Evolutionary conservation across 2,797 vertebrate species (phyloP), one percentile per base, ranked within the genome.

Genomic region (Alca torda): DNA sequence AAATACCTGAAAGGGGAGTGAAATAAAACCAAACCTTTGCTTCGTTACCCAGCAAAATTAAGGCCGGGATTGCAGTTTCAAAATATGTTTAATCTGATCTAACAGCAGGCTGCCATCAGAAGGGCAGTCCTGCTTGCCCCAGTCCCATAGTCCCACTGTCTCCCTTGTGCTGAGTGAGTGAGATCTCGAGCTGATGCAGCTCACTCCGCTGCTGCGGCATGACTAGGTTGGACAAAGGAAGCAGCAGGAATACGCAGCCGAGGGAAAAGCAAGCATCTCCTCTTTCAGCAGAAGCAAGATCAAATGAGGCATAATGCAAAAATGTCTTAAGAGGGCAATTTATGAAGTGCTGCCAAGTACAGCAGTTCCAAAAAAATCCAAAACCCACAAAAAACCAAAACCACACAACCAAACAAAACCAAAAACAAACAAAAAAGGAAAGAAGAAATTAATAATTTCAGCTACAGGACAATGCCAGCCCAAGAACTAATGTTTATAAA

Each of bases 91-190:
- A 37, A 57, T 17, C 10, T 65, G 45, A 21, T 25, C 8, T 43
- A 72, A 48, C 26, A 84, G 48, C 53, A 87, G n/a, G 20, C 80
- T 56, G 18, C 37, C 13, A 35, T 28, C 60, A 72, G n/a, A 75
- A 70, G 37, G 23, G 20, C 50, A 69, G 45, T 35, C 48, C 48
- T 2, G 0, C 61, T 60, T 51, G 17, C 19, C n/a, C 25, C 33
- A 43, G n/a, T 33, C 35, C 61, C 51, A 46, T n/a, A 51, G 26
- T 21, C 33, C 56, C 51, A 46, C 37, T 19, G 3, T 3, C 11
- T 25, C 75, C 35, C 2, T 83, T 3, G 12, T 1, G 0, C 2
- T 10, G 11, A 30, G 16, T 0, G 0, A 39, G 25, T 4, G 24
- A 70, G 7, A 35, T 18, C 13, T 39, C 1, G 5, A 85, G 37